Evolutionary conservation across 2,888 invertebrate species (phyloP).

Genomic region (Rhingia campestris): DNA sequence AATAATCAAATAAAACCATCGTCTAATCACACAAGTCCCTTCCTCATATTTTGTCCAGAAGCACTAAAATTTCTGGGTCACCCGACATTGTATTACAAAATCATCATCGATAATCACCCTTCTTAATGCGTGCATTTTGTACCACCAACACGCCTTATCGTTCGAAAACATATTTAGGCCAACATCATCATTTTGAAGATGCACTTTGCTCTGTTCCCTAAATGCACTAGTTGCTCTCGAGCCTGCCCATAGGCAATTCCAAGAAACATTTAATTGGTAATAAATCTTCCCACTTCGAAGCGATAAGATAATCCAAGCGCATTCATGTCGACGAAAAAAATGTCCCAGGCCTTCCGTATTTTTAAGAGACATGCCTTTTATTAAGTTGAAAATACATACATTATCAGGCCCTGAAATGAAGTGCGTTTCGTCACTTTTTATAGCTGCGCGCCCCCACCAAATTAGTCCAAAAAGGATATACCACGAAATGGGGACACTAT

Average conservation of each 20-base stretch:
- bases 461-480: conserved; percentile 48
- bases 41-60: too few relatives aligned
- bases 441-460: conserved; percentile 25
- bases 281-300: conserved; percentile 59
- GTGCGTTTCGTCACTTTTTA: neutral
- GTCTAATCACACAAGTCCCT: too few relatives aligned
- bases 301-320: conserved; percentile 59
- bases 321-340: conserved; percentile 49
- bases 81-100: too few relatives aligned
- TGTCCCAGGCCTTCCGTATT: conserved; percentile 22
- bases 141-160: conserved; percentile 11
- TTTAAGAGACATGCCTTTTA: conserved; percentile 8
- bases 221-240: conserved; percentile 30
- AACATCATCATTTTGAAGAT: conserved; percentile 34
- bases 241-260: conserved; percentile 1
- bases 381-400: conserved; percentile 16
- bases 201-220: conserved; percentile 41
- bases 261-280: conserved; percentile 65
- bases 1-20: too few relatives aligned
- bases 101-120: too few relatives aligned
- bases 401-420: conserved; percentile 2
- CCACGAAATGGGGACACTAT: conserved; percentile 48
- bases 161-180: conserved; percentile 19
- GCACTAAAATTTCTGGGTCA: too few relatives aligned
- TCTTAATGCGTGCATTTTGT: too few relatives aligned